These are phyloP conservation scores for Cochlearius cochlearius DNA, from an alignment of 2,113 vertebrate species.

Conservation along the genomic window DNA sequence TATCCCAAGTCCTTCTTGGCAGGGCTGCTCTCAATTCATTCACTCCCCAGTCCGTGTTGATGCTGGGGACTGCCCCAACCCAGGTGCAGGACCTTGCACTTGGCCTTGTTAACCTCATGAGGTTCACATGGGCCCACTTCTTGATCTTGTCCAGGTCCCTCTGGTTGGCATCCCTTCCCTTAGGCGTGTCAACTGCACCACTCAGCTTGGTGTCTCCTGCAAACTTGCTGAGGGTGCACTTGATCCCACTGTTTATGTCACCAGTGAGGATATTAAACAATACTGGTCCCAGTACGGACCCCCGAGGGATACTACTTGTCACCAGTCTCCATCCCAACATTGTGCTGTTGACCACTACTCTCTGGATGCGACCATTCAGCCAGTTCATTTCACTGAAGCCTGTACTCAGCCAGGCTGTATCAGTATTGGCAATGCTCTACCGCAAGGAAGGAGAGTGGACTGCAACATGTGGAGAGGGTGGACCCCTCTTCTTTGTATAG, in stretches of 20 bases:
- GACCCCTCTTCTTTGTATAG: neutral
- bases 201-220: neutral
- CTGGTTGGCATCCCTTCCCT: neutral
- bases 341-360: too few species aligned
- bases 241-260: neutral
- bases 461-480: neutral
- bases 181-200: accelerated
- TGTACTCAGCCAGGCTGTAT: neutral
- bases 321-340: too few species aligned
- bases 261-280: neutral
- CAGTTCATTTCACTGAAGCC: neutral
- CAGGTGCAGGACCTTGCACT: neutral
- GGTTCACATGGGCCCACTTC: neutral
- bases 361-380: neutral
- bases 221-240: neutral
- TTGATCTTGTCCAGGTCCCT: neutral
- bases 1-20: neutral
- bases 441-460: neutral
- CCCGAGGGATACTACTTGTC: neutral
- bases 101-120: neutral
- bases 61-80: accelerated
- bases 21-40: neutral
- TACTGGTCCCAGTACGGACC: neutral
- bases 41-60: neutral
- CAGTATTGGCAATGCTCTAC: neutral